Conservation (phyloP, 2,113 vertebrate genomes). For the Neotragus moschatus region DNA sequence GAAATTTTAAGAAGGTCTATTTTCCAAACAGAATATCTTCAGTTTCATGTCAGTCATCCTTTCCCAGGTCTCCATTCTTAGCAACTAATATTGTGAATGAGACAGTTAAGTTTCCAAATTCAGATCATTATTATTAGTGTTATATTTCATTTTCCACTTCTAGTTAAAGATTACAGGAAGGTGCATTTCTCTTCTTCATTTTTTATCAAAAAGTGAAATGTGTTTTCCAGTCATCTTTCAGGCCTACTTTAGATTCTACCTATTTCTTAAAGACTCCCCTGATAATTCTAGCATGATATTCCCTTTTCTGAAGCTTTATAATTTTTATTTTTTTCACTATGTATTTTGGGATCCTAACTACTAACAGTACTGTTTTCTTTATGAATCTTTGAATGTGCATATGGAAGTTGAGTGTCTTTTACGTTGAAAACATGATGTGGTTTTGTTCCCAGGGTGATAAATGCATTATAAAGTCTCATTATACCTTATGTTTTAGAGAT, state of each 20-base stretch:
- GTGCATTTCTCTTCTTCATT: not conserved
- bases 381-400: not conserved
- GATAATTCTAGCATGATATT: not conserved
- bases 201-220: not conserved
- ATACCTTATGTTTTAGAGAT: not conserved
- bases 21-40: not conserved
- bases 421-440: not conserved
- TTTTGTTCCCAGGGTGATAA: not conserved
- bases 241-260: not conserved
- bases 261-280: not conserved
- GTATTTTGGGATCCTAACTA: not conserved
- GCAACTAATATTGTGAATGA: not conserved
- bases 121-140: not conserved
- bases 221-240: not conserved
- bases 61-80: not conserved
- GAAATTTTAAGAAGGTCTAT: not conserved
- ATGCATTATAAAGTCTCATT: not conserved
- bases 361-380: not conserved
- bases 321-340: not conserved
- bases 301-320: not conserved
- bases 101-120: not conserved
- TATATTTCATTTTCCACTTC: not conserved
- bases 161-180: not conserved
- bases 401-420: not conserved
- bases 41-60: not conserved